Base-by-base conservation (phyloP, 2,888 invertebrate genomes). In the Leptothorax acervorum region DNA sequence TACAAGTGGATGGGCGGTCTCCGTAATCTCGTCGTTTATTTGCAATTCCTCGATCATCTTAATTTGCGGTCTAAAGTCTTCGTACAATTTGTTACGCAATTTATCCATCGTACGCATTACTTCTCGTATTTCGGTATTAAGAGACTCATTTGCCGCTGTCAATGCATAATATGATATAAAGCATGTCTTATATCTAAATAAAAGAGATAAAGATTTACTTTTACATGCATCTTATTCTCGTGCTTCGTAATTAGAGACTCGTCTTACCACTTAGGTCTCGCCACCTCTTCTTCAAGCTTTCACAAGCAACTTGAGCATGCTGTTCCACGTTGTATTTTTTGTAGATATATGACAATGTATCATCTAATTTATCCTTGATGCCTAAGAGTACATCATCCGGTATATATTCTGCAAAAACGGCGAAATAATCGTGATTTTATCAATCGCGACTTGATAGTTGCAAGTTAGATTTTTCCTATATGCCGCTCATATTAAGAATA, bases 61-160 rank as follows among this genome's bases (percentile, higher is more conserved):
- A 60, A 96, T 93, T 0, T 95, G 95, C 57, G 95, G 96, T 76
- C 95, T 93, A 85, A 95, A 95, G 92, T 93, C 95, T 87, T 94
- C 95, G 93, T 97, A 97, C 31, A 97, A 93, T 3, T 96, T 95
- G 53, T 95, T 95, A 57, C 97, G 96, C 82, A 97, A 95, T 55
- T 94, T 95, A 92, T 97, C 97, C 0, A 97, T 96, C 23, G 95
- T 95, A 1, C 91, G 93, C 91, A 97, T 97, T 62, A 97, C 95
- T 0, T 95, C 94, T 51, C 95, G 95, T 3, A 97, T 92, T 90
- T 96, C 95, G 0, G 94, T 91, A 71, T 96, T 95, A 0, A 97
- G 94, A 65, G 95, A 95, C 4, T 94, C 92, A 23, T 95, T 95
- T 15, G 84, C 87, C 3, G 85, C 94, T 94, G 48, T 85, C 23